phyloP scores from a whole-genome alignment of 2,888 invertebrate genomes.

The Cheilosia vernalis region DNA sequence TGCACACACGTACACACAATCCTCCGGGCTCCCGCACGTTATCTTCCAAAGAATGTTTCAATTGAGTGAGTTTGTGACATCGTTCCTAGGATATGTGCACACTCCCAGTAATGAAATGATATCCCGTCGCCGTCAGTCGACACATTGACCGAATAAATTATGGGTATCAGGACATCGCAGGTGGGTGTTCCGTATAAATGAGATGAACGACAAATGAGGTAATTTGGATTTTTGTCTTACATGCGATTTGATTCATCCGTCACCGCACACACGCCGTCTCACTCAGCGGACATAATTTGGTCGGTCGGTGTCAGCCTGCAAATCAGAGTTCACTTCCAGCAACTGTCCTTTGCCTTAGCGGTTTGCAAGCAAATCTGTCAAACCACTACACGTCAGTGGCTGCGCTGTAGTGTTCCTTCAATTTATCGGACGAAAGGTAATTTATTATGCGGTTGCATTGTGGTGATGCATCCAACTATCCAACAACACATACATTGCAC shows the following conservation, averaged over 20 bases:
- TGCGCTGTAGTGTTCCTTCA: neutral
- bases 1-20: too few species aligned
- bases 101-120: too few species aligned
- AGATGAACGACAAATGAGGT: too few species aligned
- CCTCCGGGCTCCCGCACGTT: too few species aligned
- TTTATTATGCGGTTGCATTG: conserved; percentile 65
- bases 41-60: too few species aligned
- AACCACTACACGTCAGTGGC: conserved; percentile 5
- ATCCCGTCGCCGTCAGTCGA: conserved; percentile 19
- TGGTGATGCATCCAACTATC: conserved; percentile 56
- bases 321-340: neutral
- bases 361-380: neutral
- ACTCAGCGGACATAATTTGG: too few species aligned
- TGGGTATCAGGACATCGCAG: conserved; percentile 12
- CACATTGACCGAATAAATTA: conserved; percentile 31
- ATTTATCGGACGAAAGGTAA: conserved; percentile 41
- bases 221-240: too few species aligned
- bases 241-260: too few species aligned
- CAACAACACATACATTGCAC: conserved; percentile 23
- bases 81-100: too few species aligned
- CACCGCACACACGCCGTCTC: too few species aligned
- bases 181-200: neutral
- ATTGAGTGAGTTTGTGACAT: too few species aligned
- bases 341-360: neutral
- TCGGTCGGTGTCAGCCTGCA: too few species aligned